Evolutionary conservation across 2,888 invertebrate species (phyloP), one percentile per base, ranked within the genome.

Genomic region (Boloria euphrosyne): DNA sequence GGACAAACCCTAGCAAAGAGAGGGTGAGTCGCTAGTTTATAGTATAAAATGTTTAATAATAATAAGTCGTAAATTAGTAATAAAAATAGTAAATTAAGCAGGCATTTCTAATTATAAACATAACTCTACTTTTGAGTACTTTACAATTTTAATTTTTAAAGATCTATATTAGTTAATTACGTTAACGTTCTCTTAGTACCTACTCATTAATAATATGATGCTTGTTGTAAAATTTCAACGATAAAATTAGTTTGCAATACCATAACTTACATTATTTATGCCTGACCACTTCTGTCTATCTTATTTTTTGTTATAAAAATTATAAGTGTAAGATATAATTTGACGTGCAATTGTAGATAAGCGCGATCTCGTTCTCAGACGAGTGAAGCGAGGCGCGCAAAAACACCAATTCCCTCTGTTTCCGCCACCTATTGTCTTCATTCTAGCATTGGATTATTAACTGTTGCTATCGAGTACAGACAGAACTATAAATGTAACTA

Each of bases 341-440:
- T 80, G 75, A 74, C 72, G 62, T 69, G 76, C 80, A 84, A 88
- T 86, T 84, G 83, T 78, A 67, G 73, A 73, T 80, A 76, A 75
- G 74, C 73, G 72, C 76, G 76, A 50, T 80, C 79, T 84, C 78
- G 81, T 82, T 87, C 88, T 79, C 83, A 90, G 86, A 85, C 73
- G 80, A 80, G 78, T 78, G 79, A 73, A 82, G 80, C 77, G 80
- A 78, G 76, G 78, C 76, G 76, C 65, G 75, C 80, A 89, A 89
- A 87, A 90, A 88, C 80, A 74, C 77, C 77, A 76, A 79, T 81
- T 82, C 83, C 77, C 75, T 84, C 77, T 79, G 83, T 90, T 87
- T 89, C 89, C 87, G 82, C 82, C 85, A 85, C 75, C 88, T 77
- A 90, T 90, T 90, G 91, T 91, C 81, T 89, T 71, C 78, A 78